These are phyloP conservation scores for Engystomops pustulosus DNA, from an alignment of 2,113 vertebrate species.

Conservation along the genomic window DNA sequence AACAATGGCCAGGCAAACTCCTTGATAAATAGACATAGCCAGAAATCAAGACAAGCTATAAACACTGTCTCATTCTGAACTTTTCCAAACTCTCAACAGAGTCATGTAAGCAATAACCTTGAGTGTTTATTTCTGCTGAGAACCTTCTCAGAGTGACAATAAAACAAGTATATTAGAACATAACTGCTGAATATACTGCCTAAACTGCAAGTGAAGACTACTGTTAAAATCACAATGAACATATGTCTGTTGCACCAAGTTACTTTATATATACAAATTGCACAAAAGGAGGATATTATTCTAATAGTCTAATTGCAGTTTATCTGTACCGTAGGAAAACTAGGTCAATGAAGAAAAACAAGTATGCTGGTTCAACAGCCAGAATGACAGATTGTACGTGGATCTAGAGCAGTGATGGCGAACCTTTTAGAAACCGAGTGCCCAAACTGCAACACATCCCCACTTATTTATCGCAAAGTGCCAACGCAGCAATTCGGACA, in stretches of 20 bases:
- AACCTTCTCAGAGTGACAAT: conserved; percentile 25
- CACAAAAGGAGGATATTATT: background rate
- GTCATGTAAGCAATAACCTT: conserved; percentile 31
- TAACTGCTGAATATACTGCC: conserved; percentile 14
- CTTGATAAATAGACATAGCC: background rate
- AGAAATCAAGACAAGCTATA: background rate
- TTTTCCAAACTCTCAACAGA: conserved; percentile 27
- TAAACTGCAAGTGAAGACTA: background rate
- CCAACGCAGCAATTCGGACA: no score
- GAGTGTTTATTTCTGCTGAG: conserved; percentile 15
- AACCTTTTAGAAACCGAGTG: no score
- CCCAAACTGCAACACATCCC: no score
- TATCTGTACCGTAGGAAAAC: background rate
- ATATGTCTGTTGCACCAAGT: background rate
- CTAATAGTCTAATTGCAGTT: background rate
- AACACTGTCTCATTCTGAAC: background rate
- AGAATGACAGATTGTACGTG: background rate
- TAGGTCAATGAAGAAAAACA: background rate
- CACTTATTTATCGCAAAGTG: no score
- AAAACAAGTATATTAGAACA: conserved; percentile 45
- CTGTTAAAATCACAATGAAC: background rate
- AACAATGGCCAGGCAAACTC: background rate
- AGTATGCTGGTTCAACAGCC: background rate
- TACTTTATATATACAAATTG: conserved; percentile 1
- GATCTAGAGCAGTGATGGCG: no score